phyloP scores from a whole-genome alignment of 2,113 vertebrate genomes.

The Murina feae region DNA sequence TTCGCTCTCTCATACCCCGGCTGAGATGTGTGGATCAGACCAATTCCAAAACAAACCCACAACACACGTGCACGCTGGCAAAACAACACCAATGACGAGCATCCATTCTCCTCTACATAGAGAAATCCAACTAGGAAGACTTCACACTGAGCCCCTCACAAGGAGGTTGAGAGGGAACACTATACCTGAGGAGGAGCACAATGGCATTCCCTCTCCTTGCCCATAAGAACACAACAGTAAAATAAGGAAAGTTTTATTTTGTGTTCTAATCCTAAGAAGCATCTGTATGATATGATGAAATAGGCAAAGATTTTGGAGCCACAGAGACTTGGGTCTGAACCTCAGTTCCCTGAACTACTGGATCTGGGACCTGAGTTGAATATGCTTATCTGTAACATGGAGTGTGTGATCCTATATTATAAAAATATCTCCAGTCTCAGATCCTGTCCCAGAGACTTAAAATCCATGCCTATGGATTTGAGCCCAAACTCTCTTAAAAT shows the following conservation, averaged over 20 bases:
- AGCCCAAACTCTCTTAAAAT: background rate
- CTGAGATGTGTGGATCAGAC: background rate
- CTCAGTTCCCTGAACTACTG: background rate
- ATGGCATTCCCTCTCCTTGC: background rate
- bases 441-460: background rate
- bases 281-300: background rate
- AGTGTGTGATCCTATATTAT: background rate
- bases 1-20: background rate
- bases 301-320: background rate
- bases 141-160: background rate
- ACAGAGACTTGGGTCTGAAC: background rate
- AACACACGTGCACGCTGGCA: background rate
- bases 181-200: background rate
- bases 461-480: background rate
- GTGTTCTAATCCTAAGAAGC: background rate
- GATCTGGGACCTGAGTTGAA: background rate
- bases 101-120: background rate
- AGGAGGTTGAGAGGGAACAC: background rate
- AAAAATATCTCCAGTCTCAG: background rate
- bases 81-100: too few species aligned
- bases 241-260: background rate
- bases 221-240: background rate
- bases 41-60: background rate
- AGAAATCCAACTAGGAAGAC: background rate
- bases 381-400: background rate